Evolutionary conservation across 1,140 invertebrate species (phyloP).

Genomic region (Pristionchus pacificus): DNA sequence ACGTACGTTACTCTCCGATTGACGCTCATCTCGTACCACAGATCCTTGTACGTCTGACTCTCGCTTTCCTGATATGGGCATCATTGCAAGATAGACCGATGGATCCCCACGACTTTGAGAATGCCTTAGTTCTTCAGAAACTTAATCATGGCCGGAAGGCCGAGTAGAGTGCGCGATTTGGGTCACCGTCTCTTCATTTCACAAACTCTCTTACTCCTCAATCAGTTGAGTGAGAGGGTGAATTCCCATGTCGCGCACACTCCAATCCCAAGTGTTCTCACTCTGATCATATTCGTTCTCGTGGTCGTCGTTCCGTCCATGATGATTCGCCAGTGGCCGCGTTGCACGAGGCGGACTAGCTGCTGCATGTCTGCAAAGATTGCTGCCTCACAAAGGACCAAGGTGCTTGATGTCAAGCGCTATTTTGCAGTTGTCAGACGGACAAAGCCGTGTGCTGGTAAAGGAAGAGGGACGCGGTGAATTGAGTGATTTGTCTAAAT

Average conservation of each 20-base stretch:
- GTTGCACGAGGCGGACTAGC: conserved; percentile 27
- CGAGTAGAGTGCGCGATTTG: too few species aligned
- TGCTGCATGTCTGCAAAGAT: conserved; percentile 25
- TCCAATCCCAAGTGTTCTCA: too few species aligned
- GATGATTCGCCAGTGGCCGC: conserved; percentile 31
- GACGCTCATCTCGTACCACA: conserved; percentile 38
- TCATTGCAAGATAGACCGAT: too few species aligned
- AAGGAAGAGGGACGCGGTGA: too few species aligned
- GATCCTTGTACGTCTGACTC: conserved; percentile 26
- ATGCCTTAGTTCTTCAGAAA: background rate
- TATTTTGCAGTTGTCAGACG: too few species aligned
- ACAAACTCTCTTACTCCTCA: too few species aligned
- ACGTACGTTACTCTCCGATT: conserved; percentile 33
- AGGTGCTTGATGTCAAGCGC: background rate
- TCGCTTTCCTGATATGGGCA: conserved; percentile 30
- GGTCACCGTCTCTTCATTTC: too few species aligned
- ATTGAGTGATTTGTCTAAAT: too few species aligned
- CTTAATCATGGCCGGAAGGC: background rate
- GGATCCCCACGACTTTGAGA: too few species aligned
- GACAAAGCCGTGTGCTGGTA: too few species aligned
- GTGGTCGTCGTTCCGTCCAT: conserved; percentile 38
- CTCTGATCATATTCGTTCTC: conserved; percentile 39
- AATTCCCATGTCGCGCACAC: too few species aligned
- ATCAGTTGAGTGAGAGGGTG: too few species aligned
- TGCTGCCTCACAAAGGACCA: background rate